Base-by-base conservation (phyloP, 1,140 invertebrate genomes). In the Drosophila bipectinata region DNA sequence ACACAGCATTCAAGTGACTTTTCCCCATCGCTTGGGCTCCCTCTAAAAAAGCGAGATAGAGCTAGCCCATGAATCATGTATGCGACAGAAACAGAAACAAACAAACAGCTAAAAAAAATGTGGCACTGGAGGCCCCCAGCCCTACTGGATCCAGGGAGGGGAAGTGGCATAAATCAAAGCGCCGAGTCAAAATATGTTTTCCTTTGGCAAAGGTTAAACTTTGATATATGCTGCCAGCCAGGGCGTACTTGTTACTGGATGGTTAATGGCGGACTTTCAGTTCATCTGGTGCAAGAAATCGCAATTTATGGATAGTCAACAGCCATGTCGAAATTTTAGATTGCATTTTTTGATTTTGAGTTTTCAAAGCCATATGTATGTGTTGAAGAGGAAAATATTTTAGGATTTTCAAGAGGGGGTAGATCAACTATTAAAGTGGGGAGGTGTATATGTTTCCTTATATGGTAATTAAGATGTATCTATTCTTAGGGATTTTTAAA, bases 141-240 rank as follows among this genome's bases (percentile, higher is more conserved):
- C 41, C 4, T 5, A 8, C 18, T 2, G 8, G 6, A 8, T 2
- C 8, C 15, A 1, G 8, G 14, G 4, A 10, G 49, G 67, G 18
- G 66, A 39, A 77, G 72, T 47, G 64, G 72, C 83, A 89, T 88
- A 89, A 88, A 88, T 88, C 83, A 88, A 87, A 82, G 66, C 34
- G 47, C 71, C 56, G 15, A 87, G 83, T 82, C 83, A 87, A 85
- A 87, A 88, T 88, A 82, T 87, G 83, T 82, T 87, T 87, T 77
- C 54, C 73, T 59, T 75, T 76, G 62, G 56, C 72, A 68, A 76
- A 68, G 51, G 55, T 39, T 76, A 76, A 68, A 53, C 37, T 34
- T 68, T 68, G 51, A 75, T 76, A 52, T 60, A 76, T 53, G 30
- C 28, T 28, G 55, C 37, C 18, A 21, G 14, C 24, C 54, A 41